Conservation (phyloP, 2,113 vertebrate genomes). For the Pluvialis apricaria region DNA sequence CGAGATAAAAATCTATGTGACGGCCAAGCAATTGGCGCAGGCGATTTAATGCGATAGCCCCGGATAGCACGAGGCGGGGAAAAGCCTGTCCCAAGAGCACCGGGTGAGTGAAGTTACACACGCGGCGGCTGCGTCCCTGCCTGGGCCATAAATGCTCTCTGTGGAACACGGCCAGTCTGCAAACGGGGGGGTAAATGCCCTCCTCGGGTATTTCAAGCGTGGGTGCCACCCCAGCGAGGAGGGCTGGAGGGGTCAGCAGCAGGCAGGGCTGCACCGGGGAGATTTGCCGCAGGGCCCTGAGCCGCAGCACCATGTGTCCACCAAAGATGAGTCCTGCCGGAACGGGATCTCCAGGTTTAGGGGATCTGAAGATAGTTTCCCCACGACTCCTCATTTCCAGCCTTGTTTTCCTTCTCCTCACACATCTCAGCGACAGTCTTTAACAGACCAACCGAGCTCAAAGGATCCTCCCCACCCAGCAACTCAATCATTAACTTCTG, state of each 20-base stretch:
- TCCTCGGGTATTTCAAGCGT: not conserved
- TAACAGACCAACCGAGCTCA: not conserved
- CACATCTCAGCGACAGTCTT: not conserved
- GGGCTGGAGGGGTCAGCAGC: not conserved
- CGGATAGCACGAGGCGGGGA: not conserved
- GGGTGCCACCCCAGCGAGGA: not conserved
- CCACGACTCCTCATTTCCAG: not conserved
- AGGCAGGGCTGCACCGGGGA: not conserved
- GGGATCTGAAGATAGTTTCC: not conserved
- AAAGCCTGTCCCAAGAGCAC: not conserved
- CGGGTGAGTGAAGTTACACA: not conserved
- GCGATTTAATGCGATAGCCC: not conserved
- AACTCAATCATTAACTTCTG: no score
- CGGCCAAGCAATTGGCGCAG: not conserved
- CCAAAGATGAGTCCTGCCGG: not conserved
- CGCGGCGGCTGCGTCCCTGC: accelerated
- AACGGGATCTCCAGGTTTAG: accelerated
- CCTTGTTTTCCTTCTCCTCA: not conserved
- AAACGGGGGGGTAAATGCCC: no score
- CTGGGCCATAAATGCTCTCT: accelerated
- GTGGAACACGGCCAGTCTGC: not conserved
- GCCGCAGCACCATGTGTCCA: accelerated
- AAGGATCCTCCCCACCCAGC: not conserved
- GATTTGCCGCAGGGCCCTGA: not conserved
- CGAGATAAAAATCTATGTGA: not conserved